Percentiles rank a stretch among this genome's conserved stretches.
phyloP scores from a whole-genome alignment of 2,888 invertebrate genomes.

The Apomyelois bistriatella region DNA sequence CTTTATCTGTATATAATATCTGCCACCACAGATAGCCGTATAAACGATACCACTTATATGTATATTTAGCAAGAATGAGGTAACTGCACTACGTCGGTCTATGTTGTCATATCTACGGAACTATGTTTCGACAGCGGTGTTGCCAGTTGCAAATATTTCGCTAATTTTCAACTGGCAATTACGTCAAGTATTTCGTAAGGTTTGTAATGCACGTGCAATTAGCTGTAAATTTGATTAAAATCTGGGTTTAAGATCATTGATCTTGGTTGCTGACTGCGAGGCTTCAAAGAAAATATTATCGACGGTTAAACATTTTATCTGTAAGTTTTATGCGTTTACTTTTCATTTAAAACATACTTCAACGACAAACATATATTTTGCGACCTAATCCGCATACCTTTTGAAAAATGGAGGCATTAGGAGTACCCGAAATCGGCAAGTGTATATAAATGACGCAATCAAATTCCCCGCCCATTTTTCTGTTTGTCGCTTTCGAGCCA shows the following conservation, averaged over 20 bases:
- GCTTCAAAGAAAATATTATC: too few relatives aligned
- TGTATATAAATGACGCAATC: too few relatives aligned
- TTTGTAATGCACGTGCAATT: slow-evolving; percentile 21
- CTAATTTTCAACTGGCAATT: slow-evolving; percentile 42
- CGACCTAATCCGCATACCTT: too few relatives aligned
- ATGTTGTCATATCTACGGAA: slow-evolving; percentile 74
- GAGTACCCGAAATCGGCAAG: too few relatives aligned
- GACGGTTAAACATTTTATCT: too few relatives aligned
- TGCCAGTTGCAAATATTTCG: slow-evolving; percentile 56
- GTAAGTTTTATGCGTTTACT: too few relatives aligned
- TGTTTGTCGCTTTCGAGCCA: too few relatives aligned
- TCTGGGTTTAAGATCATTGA: background rate
- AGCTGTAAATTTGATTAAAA: background rate
- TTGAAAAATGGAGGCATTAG: too few relatives aligned
- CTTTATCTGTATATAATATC: background rate
- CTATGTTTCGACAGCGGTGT: slow-evolving; percentile 49
- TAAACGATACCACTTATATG: slow-evolving; percentile 51
- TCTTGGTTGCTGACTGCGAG: background rate
- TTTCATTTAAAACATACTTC: too few relatives aligned
- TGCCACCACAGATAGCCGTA: slow-evolving; percentile 27
- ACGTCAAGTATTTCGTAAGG: slow-evolving; percentile 24
- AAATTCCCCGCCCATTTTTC: too few relatives aligned
- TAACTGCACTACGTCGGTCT: slow-evolving; percentile 44
- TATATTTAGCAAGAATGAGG: slow-evolving; percentile 66
- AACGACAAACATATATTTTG: too few relatives aligned